Evolutionary conservation across 2,113 vertebrate species (phyloP).

Genomic region (Phyllostomus hastatus): DNA sequence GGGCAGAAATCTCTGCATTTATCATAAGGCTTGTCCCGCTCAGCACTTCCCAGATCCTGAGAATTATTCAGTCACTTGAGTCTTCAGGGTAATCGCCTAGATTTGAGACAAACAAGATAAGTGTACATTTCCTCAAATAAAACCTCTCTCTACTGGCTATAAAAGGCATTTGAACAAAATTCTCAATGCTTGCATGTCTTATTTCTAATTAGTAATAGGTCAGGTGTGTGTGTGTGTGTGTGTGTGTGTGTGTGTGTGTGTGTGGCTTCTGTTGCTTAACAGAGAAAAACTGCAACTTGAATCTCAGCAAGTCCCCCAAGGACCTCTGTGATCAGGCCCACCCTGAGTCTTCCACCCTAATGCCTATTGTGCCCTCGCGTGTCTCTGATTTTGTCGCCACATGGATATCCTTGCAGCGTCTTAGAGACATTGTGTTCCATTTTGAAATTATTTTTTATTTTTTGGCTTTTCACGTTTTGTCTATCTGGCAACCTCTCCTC

Average conservation of each 20-base stretch:
- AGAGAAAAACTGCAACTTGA: neutral
- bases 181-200: neutral
- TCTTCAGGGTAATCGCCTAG: slow-evolving; percentile 43
- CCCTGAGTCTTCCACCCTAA: neutral
- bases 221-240: too few species aligned
- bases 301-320: neutral
- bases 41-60: neutral
- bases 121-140: slow-evolving; percentile 32
- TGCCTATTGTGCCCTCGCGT: fast-evolving
- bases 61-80: slow-evolving; percentile 18
- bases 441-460: neutral
- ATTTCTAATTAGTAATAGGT: neutral
- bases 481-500: neutral
- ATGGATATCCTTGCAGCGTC: neutral
- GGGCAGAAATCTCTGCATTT: slow-evolving; percentile 3
- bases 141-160: neutral
- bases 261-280: neutral
- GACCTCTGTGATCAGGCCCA: neutral
- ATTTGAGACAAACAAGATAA: slow-evolving; percentile 47
- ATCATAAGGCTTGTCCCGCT: neutral
- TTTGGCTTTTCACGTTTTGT: neutral
- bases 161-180: neutral
- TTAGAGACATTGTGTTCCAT: neutral
- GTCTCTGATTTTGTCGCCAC: neutral
- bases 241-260: too few species aligned